Evolutionary conservation across 1,140 invertebrate species (phyloP).

Genomic region (Camponotus vicinus): DNA sequence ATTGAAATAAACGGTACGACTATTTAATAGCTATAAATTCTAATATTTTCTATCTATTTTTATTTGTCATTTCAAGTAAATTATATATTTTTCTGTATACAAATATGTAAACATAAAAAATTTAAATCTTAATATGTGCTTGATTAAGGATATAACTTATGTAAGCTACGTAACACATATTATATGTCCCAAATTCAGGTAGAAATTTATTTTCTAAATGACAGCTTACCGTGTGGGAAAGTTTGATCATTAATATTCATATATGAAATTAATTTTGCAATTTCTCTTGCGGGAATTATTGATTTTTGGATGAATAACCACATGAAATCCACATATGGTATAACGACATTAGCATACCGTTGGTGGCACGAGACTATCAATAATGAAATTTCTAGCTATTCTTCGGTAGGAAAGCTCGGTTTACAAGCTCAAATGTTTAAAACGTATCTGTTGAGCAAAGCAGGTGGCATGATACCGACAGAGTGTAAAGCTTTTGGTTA

Average conservation of each 20-base stretch:
- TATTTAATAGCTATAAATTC: neutral
- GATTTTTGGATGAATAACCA: conserved; percentile 3
- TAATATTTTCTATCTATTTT: neutral
- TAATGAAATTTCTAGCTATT: conserved; percentile 53
- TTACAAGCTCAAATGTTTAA: conserved; percentile 46
- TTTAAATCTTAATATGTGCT: neutral
- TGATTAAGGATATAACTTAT: neutral
- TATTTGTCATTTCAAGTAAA: neutral
- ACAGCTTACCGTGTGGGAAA: neutral
- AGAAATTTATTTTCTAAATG: neutral
- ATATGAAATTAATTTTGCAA: conserved; percentile 14
- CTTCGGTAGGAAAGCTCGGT: conserved; percentile 47
- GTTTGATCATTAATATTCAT: conserved; percentile 48
- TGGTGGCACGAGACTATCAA: conserved; percentile 52
- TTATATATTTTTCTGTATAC: neutral
- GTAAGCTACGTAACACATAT: neutral
- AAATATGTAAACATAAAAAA: neutral
- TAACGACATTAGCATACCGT: conserved; percentile 6
- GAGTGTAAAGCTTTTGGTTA: conserved; percentile 43
- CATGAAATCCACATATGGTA: conserved; percentile 25
- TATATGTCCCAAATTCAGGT: neutral
- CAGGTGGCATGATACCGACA: conserved; percentile 69
- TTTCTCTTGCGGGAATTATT: neutral
- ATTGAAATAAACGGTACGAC: neutral
- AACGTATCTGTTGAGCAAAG: conserved; percentile 44